Percentiles rank a stretch among this genome's conserved stretches.
phyloP scores from a whole-genome alignment of 2,797 vertebrate species.

The Semaprochilodus insignis region DNA sequence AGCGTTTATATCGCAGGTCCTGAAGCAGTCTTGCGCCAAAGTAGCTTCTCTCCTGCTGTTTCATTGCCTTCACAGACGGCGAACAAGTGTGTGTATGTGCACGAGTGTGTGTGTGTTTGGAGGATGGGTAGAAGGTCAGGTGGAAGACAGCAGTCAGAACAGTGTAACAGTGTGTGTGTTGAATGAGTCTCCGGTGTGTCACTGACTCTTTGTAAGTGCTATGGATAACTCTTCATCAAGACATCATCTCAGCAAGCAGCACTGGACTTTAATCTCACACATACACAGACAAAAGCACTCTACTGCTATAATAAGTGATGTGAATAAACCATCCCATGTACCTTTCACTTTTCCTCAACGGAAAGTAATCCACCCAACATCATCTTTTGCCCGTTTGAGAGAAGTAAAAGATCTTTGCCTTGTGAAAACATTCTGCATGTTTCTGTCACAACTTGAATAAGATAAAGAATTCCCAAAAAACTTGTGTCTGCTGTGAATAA shows the following conservation, averaged over 20 bases:
- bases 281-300: background rate
- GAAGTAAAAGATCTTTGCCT: too few species aligned
- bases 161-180: constrained; percentile 33
- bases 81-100: constrained; percentile 45
- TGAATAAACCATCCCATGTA: too few species aligned
- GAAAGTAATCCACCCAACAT: too few species aligned
- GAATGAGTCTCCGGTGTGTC: constrained; percentile 29
- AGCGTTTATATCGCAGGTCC: constrained; percentile 50
- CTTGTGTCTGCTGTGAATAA: too few species aligned
- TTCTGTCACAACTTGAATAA: too few species aligned
- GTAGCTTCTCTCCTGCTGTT: constrained; percentile 69
- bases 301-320: background rate
- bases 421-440: too few species aligned
- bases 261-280: background rate
- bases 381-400: too few species aligned
- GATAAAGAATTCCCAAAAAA: too few species aligned
- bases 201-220: constrained; percentile 20
- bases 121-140: constrained; percentile 35
- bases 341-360: too few species aligned
- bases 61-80: constrained; percentile 69
- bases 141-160: constrained; percentile 64
- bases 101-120: constrained; percentile 11
- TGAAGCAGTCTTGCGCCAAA: constrained; percentile 53
- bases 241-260: constrained; percentile 11
- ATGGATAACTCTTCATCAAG: constrained; percentile 21